phyloP scores from a whole-genome alignment of 2,797 vertebrate genomes.

The Pristis pectinata region DNA sequence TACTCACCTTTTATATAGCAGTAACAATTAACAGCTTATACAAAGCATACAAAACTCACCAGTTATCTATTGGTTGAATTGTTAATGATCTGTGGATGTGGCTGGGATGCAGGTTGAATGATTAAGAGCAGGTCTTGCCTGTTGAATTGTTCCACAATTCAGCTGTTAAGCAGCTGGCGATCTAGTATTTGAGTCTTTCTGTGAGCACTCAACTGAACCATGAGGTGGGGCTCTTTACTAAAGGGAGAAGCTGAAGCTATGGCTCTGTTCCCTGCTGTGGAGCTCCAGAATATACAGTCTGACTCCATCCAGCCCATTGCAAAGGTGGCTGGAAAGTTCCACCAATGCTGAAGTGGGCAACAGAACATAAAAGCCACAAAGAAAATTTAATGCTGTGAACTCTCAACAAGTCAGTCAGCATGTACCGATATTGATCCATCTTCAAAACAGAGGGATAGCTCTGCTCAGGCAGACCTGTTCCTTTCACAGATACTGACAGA shows the following conservation, averaged over 20 bases:
- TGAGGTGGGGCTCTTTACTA: conserved; percentile 5
- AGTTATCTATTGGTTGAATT: neutral
- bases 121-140: neutral
- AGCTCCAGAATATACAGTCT: neutral
- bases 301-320: neutral
- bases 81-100: too few relatives aligned
- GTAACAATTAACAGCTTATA: neutral
- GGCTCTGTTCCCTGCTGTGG: too few relatives aligned
- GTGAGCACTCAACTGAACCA: neutral
- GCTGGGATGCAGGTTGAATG: neutral
- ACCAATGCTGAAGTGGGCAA: neutral
- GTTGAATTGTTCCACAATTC: neutral
- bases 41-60: neutral
- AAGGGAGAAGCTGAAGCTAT: neutral
- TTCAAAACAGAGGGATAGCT: neutral
- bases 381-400: neutral
- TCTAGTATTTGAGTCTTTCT: neutral
- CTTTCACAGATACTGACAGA: neutral
- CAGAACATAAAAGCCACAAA: neutral
- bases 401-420: neutral
- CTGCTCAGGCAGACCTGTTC: neutral
- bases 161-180: neutral
- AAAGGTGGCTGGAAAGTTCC: neutral
- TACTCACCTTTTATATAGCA: neutral
- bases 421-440: neutral